Evolutionary conservation across 2,113 vertebrate genomes (phyloP).

Genomic region (Poecile atricapillus): DNA sequence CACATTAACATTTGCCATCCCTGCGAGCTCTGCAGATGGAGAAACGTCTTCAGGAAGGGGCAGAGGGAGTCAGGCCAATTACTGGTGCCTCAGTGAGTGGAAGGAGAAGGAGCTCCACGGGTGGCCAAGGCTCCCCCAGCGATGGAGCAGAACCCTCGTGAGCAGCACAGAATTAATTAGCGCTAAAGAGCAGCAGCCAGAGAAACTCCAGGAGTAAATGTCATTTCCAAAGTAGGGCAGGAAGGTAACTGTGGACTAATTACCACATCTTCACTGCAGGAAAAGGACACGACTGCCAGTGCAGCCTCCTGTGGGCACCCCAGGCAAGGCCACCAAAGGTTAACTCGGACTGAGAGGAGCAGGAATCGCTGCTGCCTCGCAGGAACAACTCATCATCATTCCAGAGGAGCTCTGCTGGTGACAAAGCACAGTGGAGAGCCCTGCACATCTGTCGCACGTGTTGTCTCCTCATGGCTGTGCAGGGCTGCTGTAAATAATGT

Average conservation of each 20-base stretch:
- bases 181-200: background rate
- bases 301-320: background rate
- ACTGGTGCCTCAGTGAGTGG: background rate
- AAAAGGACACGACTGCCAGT: background rate
- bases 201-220: conserved; percentile 14
- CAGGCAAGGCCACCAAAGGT: background rate
- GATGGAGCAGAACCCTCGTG: background rate
- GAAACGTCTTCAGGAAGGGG: background rate
- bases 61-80: conserved; percentile 1
- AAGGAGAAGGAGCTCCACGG: background rate
- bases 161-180: conserved; percentile 24
- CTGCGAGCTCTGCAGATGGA: background rate
- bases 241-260: conserved; percentile 18
- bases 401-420: background rate
- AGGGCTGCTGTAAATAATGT: background rate
- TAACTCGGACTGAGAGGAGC: background rate
- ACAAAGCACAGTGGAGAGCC: background rate
- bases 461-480: background rate
- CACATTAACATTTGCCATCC: background rate
- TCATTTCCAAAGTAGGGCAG: conserved; percentile 35
- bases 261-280: background rate
- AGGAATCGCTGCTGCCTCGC: background rate
- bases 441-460: background rate
- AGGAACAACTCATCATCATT: background rate
- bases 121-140: background rate